Evolutionary conservation across 2,888 invertebrate genomes (phyloP).

Genomic region (Ophion ellenae): DNA sequence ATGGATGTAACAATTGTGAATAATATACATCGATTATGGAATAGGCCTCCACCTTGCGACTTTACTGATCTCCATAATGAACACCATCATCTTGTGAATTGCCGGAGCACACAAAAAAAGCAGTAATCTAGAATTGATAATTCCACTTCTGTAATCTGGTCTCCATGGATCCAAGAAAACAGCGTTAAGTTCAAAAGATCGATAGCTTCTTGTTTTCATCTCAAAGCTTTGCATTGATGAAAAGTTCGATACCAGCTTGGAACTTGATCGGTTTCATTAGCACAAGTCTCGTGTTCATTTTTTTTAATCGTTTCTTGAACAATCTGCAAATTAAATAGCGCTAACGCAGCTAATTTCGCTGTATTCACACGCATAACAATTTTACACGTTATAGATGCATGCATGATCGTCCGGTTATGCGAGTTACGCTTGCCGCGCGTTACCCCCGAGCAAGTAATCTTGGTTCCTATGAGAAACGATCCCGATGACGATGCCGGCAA

Average conservation of each 20-base stretch:
- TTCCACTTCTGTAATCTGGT: too few relatives aligned
- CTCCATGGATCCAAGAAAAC: too few relatives aligned
- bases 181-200: too few relatives aligned
- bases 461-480: conserved; percentile 38
- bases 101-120: too few relatives aligned
- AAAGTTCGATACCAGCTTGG: neutral
- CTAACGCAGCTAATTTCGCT: neutral
- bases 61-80: too few relatives aligned
- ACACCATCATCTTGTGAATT: too few relatives aligned
- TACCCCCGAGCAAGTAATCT: conserved; percentile 36
- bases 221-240: too few relatives aligned
- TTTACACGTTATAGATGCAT: conserved; percentile 44
- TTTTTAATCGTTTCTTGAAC: neutral
- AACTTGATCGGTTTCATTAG: neutral
- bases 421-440: conserved; percentile 55
- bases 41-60: too few relatives aligned
- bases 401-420: conserved; percentile 61
- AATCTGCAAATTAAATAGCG: neutral
- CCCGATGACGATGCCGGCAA: conserved; percentile 30
- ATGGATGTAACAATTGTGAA: too few relatives aligned
- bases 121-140: too few relatives aligned
- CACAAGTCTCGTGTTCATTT: neutral
- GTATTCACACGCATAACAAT: conserved; percentile 17
- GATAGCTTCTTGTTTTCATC: too few relatives aligned
- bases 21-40: too few relatives aligned